Percentiles rank a stretch among this genome's conserved stretches.
phyloP scores from a whole-genome alignment of 2,797 vertebrate genomes.

The Lacerta agilis region DNA sequence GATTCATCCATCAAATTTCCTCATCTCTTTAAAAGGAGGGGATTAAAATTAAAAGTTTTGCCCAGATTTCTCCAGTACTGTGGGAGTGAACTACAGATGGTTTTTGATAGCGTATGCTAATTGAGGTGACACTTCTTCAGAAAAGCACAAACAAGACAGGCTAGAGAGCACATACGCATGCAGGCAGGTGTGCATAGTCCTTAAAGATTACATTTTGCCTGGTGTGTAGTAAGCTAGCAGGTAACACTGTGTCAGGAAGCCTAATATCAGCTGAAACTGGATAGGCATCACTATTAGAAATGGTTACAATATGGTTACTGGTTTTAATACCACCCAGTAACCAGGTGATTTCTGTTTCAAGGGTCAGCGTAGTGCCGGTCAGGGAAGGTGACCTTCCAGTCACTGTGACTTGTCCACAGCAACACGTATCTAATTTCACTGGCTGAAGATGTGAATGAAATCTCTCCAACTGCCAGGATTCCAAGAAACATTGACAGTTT shows the following conservation, averaged over 20 bases:
- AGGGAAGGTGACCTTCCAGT: slow-evolving; percentile 34
- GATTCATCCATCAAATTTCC: neutral
- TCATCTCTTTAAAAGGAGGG: neutral
- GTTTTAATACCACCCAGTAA: neutral
- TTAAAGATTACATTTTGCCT: neutral
- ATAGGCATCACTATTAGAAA: slow-evolving; percentile 36
- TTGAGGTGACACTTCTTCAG: neutral
- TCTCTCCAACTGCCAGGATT: neutral
- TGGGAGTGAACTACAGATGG: neutral
- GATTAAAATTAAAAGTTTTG: neutral
- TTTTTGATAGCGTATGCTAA: neutral
- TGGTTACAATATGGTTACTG: neutral
- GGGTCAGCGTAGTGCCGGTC: neutral
- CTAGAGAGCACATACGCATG: neutral
- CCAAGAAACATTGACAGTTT: neutral
- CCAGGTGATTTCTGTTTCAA: slow-evolving; percentile 19
- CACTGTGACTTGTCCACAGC: slow-evolving; percentile 3
- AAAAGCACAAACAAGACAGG: neutral
- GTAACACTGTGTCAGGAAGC: slow-evolving; percentile 27
- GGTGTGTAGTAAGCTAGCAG: neutral
- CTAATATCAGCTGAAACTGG: slow-evolving; percentile 13
- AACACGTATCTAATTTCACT: slow-evolving; percentile 24
- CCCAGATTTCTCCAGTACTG: no score
- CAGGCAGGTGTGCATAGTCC: neutral
- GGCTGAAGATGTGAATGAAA: neutral